Conservation (phyloP, 2,113 vertebrate genomes). For the Pelmatolapia mariae region DNA sequence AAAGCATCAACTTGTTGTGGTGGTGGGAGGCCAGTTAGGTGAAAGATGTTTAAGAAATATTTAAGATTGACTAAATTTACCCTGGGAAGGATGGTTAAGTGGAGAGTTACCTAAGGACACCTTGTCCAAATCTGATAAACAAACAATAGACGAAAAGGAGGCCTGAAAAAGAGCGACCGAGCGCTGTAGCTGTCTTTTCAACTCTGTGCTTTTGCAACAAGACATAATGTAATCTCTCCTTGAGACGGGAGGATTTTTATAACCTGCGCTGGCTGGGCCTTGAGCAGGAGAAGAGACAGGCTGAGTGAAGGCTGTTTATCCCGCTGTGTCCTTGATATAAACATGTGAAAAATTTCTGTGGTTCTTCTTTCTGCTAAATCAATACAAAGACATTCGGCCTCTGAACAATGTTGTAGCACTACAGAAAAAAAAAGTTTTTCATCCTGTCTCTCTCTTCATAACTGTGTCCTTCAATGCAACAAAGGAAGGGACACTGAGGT, state of each 20-base stretch:
- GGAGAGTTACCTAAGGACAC: background rate
- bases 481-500: slow-evolving; percentile 8
- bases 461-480: slow-evolving; percentile 35
- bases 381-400: slow-evolving; percentile 64
- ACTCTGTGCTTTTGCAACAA: slow-evolving; percentile 61
- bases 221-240: slow-evolving; percentile 72
- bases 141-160: slow-evolving; percentile 13
- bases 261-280: slow-evolving; percentile 63
- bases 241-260: slow-evolving; percentile 68
- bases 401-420: slow-evolving; percentile 50
- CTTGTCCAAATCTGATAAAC: slow-evolving; percentile 22
- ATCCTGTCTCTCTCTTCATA: slow-evolving; percentile 46
- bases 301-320: slow-evolving; percentile 69
- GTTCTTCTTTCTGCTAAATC: slow-evolving; percentile 60
- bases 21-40: background rate
- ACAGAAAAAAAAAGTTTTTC: slow-evolving; percentile 59
- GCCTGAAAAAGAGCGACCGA: slow-evolving; percentile 13
- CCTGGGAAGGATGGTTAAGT: background rate
- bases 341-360: slow-evolving; percentile 69
- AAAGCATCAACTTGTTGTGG: background rate
- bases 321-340: slow-evolving; percentile 66
- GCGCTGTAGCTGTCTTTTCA: slow-evolving; percentile 41
- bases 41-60: background rate
- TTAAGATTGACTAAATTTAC: background rate
- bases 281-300: slow-evolving; percentile 61